Evolutionary conservation across 2,797 vertebrate species (phyloP).

Genomic region (Malurus leucopterus): DNA sequence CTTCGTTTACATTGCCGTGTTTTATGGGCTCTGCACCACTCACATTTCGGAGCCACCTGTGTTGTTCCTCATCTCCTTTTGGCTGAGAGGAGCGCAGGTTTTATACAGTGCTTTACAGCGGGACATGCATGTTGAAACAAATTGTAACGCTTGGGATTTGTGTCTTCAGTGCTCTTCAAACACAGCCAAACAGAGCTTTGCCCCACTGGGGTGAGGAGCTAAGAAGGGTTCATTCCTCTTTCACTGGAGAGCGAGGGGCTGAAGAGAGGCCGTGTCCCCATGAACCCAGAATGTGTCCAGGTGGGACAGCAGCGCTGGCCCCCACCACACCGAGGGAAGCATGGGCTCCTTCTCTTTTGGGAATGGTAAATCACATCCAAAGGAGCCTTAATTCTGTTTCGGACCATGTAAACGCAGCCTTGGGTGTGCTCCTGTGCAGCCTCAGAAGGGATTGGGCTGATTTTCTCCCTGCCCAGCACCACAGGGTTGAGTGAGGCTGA

Average conservation of each 20-base stretch:
- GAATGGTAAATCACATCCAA: not conserved
- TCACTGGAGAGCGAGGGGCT: not conserved
- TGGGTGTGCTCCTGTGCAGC: not conserved
- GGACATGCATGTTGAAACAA: constrained; percentile 2
- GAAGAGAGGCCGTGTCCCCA: fast-evolving
- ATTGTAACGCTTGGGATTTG: not conserved
- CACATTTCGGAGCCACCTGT: not conserved
- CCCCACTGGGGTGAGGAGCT: not conserved
- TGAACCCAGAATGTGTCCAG: fast-evolving
- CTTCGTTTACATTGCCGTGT: not conserved
- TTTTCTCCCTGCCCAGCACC: not conserved
- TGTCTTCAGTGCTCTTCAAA: not conserved
- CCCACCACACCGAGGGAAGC: fast-evolving
- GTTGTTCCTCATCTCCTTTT: not conserved
- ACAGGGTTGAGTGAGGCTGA: fast-evolving
- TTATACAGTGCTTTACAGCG: not conserved
- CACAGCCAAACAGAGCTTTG: not conserved
- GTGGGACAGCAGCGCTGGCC: not conserved
- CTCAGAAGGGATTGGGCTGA: not conserved
- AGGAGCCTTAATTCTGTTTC: not conserved
- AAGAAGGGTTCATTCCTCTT: not conserved
- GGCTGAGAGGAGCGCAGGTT: not conserved
- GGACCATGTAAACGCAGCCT: not conserved
- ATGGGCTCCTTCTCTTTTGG: not conserved
- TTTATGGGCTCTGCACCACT: not conserved